Evolutionary conservation across 2,797 vertebrate species (phyloP), one percentile per base, ranked within the genome.

Genomic region (Ambastaia sidthimunki): DNA sequence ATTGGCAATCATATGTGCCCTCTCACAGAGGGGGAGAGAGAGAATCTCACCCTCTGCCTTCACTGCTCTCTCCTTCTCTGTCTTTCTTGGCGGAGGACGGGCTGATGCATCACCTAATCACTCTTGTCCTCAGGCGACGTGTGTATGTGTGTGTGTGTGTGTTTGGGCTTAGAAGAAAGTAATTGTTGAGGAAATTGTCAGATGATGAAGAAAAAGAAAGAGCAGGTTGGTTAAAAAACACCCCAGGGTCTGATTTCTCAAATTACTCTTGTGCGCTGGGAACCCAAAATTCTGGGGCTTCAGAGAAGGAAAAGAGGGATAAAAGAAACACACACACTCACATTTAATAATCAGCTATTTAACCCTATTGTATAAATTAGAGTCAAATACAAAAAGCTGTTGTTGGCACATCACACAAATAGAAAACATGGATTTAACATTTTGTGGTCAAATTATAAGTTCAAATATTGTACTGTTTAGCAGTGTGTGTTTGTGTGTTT

Each of bases 1-100:
- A 91, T 88, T 92, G 72, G 85, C 78, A 86, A 89, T 89, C 89
- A 89, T 86, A 90, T 69, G 65, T 76, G 71, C 71, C 80, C 72
- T 81, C 44, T 74, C 4, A 7, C 44, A 84, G 72, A 63, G 71
- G 67, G 28, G 80, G 18, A 28, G 23, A 63, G 31, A 84, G 73
- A 65, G 34, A 23, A 50, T 23, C 65, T 65, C 31, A 60, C 73
- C 80, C 55, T 44, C 31, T 16, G 59, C 59, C 59, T 57, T 19
- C 19, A 25, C n/a, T 18, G 6, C 59, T 63, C 16, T 48, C 37
- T 57, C 55, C 50, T 65, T 55, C 18, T 28, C n/a, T 82, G 72
- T 52, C 81, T 66, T 74, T 70, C 59, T 75, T 41, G 57, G 67
- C 66, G 62, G 54, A 73, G 34, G 81, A 47, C 21, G 59, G 48